Conservation (phyloP, 1,140 invertebrate species). For the Drosophila equinoxialis region DNA sequence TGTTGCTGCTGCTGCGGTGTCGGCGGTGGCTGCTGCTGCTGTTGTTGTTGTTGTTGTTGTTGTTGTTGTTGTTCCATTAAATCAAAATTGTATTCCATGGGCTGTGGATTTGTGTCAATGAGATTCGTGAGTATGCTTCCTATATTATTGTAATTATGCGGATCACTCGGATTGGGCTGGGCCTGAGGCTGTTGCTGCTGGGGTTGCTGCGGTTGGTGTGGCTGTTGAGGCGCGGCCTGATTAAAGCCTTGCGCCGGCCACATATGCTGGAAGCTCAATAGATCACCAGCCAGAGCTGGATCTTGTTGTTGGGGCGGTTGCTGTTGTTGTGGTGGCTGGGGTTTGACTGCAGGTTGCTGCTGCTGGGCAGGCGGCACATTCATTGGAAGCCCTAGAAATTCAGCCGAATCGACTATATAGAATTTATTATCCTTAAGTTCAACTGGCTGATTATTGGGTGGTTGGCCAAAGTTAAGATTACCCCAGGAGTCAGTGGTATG, state of each 20-base stretch:
- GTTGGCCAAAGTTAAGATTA: constrained; percentile 65
- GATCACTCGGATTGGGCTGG: constrained; percentile 60
- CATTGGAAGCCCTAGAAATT: constrained; percentile 81
- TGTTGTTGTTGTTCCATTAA: constrained; percentile 66
- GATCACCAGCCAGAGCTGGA: constrained; percentile 56
- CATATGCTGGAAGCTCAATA: constrained; percentile 79
- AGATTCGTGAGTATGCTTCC: constrained; percentile 83
- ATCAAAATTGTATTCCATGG: constrained; percentile 81
- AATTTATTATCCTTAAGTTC: constrained; percentile 78
- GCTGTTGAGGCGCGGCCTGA: constrained; percentile 43
- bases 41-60: constrained; percentile 56
- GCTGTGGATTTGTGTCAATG: constrained; percentile 75
- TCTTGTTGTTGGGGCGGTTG: constrained; percentile 68
- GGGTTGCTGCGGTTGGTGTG: constrained; percentile 54
- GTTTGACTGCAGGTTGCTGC: constrained; percentile 53
- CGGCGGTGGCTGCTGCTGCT: constrained; percentile 65
- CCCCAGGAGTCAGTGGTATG: constrained; percentile 65
- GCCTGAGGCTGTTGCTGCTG: constrained; percentile 63
- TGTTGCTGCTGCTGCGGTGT: constrained; percentile 57
- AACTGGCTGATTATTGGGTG: constrained; percentile 63
- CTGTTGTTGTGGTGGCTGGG: constrained; percentile 55
- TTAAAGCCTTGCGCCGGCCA: constrained; percentile 62
- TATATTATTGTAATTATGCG: constrained; percentile 81
- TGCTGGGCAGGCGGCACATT: constrained; percentile 68
- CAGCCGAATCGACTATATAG: constrained; percentile 77